These are phyloP conservation scores for Paraescarpia echinospica DNA, from an alignment of 1,140 invertebrate genomes.

Conservation along the genomic window DNA sequence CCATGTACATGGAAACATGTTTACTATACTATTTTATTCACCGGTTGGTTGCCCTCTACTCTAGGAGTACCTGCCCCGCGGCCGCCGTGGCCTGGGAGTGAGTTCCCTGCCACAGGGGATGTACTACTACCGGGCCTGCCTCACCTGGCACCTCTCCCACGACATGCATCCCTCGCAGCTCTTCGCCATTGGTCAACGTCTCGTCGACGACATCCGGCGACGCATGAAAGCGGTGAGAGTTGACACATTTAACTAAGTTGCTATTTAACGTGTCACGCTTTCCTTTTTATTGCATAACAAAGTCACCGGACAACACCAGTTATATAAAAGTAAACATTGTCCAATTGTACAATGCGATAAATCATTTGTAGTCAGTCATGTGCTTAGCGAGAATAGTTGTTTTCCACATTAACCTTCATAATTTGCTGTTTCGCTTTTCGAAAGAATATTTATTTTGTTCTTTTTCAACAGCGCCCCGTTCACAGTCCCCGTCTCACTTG, in stretches of 20 bases:
- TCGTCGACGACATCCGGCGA: slow-evolving; percentile 1
- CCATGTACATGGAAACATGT: no score
- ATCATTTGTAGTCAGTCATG: not conserved
- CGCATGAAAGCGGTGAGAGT: not conserved
- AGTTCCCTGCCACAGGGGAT: not conserved
- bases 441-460: not conserved
- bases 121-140: not conserved
- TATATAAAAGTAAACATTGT: not conserved
- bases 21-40: no score
- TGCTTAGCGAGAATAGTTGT: not conserved
- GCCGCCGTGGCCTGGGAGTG: not conserved
- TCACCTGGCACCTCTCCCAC: slow-evolving; percentile 9
- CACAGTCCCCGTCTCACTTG: not conserved
- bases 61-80: slow-evolving; percentile 8
- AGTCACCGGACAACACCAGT: not conserved
- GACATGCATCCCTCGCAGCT: not conserved
- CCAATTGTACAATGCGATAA: not conserved
- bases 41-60: not conserved
- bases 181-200: not conserved
- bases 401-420: not conserved
- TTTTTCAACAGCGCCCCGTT: not conserved
- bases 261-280: not conserved
- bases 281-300: not conserved
- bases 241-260: not conserved
- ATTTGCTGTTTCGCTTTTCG: not conserved